Percentiles rank a stretch among this genome's conserved stretches.
Evolutionary conservation across 1,140 invertebrate species (phyloP).

Genomic region (Diorhabda sublineata): DNA sequence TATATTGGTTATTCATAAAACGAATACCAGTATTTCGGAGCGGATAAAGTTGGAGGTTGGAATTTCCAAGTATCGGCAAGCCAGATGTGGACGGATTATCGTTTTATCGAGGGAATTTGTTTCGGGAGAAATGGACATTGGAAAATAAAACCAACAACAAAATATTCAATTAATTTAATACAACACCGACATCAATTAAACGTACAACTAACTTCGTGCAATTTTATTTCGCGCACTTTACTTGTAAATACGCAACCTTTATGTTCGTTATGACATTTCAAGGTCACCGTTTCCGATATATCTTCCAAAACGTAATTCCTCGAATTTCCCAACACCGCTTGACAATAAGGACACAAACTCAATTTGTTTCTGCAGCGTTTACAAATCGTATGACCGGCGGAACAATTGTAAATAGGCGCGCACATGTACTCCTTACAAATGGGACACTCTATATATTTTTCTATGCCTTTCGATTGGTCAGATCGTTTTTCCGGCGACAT

Average conservation of each 20-base stretch:
- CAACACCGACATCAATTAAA: no score
- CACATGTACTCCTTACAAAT: slow-evolving; percentile 22
- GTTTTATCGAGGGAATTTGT: no score
- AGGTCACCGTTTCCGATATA: slow-evolving; percentile 13
- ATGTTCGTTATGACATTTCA: slow-evolving; percentile 13
- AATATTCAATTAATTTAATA: no score
- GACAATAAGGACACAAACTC: slow-evolving; percentile 13
- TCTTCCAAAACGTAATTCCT: slow-evolving; percentile 22
- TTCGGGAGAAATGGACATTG: no score
- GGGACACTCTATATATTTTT: slow-evolving; percentile 16
- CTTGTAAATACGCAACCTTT: slow-evolving; percentile 14
- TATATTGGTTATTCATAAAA: no score
- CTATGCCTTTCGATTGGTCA: neutral
- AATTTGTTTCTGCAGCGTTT: slow-evolving; percentile 15
- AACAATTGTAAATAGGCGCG: slow-evolving; percentile 18
- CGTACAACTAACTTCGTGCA: slow-evolving; percentile 17
- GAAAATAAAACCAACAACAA: no score
- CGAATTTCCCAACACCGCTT: slow-evolving; percentile 7
- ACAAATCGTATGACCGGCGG: slow-evolving; percentile 18
- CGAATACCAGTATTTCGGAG: no score
- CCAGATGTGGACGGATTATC: no score
- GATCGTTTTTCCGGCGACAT: neutral
- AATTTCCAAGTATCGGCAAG: no score
- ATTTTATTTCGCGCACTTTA: slow-evolving; percentile 5
- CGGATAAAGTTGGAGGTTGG: no score